A percentile compares a stretch with the other conserved stretches of the same genome.
Evolutionary conservation across 2,113 vertebrate genomes (phyloP).

Genomic region (Erythrocercus mccallii): DNA sequence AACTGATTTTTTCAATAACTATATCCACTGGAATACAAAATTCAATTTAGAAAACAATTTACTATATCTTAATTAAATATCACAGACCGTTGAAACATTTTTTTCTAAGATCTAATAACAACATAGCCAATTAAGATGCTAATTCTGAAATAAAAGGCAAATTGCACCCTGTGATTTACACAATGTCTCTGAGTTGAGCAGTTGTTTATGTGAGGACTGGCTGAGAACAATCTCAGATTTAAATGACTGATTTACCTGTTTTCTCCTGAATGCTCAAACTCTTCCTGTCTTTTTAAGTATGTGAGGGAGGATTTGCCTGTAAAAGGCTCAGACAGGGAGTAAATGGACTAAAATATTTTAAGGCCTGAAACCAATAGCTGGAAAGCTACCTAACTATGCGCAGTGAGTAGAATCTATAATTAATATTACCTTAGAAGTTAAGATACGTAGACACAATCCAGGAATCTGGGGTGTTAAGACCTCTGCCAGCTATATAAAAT

Average conservation of each 20-base stretch:
- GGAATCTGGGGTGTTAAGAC: neutral
- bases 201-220: neutral
- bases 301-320: neutral
- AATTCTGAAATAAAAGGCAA: conserved; percentile 11
- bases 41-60: conserved; percentile 12
- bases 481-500: neutral
- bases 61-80: conserved; percentile 23
- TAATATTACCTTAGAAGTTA: neutral
- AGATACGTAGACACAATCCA: neutral
- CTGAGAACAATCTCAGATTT: neutral
- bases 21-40: neutral
- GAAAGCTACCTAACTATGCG: neutral
- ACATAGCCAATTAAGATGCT: neutral
- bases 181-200: neutral
- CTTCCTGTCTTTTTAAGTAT: neutral
- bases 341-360: neutral
- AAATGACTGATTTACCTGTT: neutral
- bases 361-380: neutral
- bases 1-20: conserved; percentile 19
- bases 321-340: neutral
- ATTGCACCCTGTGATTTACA: neutral
- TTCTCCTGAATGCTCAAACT: neutral
- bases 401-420: neutral
- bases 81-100: neutral
- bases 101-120: neutral